These are phyloP conservation scores for Alfaro cultratus DNA, from an alignment of 2,797 vertebrate genomes.

Conservation along the genomic window DNA sequence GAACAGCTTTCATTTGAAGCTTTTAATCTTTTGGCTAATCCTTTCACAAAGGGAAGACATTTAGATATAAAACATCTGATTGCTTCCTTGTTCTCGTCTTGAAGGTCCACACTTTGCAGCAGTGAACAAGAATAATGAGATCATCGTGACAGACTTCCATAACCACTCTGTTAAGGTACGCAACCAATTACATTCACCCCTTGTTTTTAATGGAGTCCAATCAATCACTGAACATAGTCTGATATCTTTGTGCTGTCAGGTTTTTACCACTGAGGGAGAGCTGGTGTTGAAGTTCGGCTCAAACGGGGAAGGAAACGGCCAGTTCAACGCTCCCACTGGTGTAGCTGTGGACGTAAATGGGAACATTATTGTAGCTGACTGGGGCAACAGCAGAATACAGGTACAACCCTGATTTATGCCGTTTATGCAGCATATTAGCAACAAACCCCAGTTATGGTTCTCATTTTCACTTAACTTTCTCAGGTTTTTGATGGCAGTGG, in stretches of 20 bases:
- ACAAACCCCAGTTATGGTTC: not conserved
- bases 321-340: constrained; percentile 97
- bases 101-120: constrained; percentile 98
- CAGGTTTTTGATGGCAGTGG: constrained; percentile 97
- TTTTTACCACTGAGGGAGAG: constrained; percentile 96
- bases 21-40: not conserved
- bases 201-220: not conserved
- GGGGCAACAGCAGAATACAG: constrained; percentile 99
- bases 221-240: not conserved
- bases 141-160: constrained; percentile 99
- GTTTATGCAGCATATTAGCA: not conserved
- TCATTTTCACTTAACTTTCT: not conserved
- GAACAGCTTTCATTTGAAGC: too few species aligned
- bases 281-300: constrained; percentile 97
- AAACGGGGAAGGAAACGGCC: constrained; percentile 97
- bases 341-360: constrained; percentile 95
- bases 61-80: not conserved
- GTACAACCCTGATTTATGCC: constrained; percentile 61
- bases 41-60: not conserved
- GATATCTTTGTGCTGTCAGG: constrained; percentile 70
- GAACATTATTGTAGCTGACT: constrained; percentile 97
- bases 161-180: constrained; percentile 98
- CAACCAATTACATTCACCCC: accelerated
- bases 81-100: constrained; percentile 31
- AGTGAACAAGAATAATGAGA: constrained; percentile 98